A percentile compares a stretch with the other conserved stretches of the same genome.
phyloP scores from a whole-genome alignment of 2,888 invertebrate species.

The Synanthedon formicaeformis region DNA sequence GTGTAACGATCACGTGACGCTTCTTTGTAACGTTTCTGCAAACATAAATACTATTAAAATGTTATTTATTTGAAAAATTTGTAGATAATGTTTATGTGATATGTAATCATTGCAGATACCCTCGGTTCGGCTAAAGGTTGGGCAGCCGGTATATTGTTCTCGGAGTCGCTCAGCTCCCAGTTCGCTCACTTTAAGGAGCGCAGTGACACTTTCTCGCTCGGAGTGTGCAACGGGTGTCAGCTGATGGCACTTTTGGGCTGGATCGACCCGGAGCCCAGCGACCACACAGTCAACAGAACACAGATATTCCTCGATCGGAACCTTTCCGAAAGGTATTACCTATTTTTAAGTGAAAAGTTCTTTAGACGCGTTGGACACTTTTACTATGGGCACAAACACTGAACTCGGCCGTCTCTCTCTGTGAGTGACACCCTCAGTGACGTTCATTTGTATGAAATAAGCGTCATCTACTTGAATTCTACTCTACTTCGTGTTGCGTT shows the following conservation, averaged over 20 bases:
- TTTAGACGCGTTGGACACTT: no score
- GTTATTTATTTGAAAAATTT: not conserved
- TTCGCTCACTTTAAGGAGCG: conserved; percentile 81
- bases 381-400: no score
- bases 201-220: conserved; percentile 91
- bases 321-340: conserved; percentile 81
- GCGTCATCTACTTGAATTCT: conserved; percentile 37
- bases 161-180: conserved; percentile 78
- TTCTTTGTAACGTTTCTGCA: no score
- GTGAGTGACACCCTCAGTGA: no score
- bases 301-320: conserved; percentile 86
- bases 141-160: conserved; percentile 92
- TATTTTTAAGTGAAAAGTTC: not conserved
- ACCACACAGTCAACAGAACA: conserved; percentile 25
- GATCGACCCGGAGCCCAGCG: conserved; percentile 72
- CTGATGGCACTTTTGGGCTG: conserved; percentile 94
- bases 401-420: no score
- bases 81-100: no score
- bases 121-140: conserved; percentile 98
- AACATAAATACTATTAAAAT: not conserved
- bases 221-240: conserved; percentile 99
- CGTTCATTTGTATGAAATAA: no score
- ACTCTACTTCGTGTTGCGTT: no score
- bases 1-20: no score
- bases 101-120: conserved; percentile 73